These are phyloP conservation scores for Cyprinus carpio DNA, from an alignment of 2,113 vertebrate species.

Conservation along the genomic window DNA sequence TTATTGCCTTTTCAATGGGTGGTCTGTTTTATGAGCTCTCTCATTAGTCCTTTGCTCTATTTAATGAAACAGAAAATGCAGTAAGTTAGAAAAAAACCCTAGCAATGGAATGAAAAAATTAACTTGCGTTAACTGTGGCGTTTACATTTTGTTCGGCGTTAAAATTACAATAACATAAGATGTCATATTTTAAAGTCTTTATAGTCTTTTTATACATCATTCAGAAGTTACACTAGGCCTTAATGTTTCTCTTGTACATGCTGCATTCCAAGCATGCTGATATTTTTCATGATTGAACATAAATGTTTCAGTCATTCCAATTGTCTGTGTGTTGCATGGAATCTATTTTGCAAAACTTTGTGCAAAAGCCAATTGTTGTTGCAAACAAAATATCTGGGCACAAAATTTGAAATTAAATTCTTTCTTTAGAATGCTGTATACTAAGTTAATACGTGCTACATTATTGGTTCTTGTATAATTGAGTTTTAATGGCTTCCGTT, in stretches of 20 bases:
- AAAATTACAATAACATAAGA: neutral
- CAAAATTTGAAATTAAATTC: neutral
- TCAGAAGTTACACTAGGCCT: neutral
- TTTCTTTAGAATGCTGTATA: neutral
- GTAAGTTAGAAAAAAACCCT: neutral
- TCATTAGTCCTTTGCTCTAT: neutral
- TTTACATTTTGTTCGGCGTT: neutral
- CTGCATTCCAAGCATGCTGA: neutral
- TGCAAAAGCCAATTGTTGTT: too few relatives aligned
- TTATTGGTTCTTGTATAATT: neutral
- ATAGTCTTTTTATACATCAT: neutral
- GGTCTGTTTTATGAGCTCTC: neutral
- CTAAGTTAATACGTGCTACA: neutral
- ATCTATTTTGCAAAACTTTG: neutral
- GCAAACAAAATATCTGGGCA: too few relatives aligned
- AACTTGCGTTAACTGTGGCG: too few relatives aligned
- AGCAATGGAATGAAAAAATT: neutral
- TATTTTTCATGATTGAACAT: too few relatives aligned
- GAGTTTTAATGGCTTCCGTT: neutral
- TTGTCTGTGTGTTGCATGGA: neutral
- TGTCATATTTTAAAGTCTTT: neutral
- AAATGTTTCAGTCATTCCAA: too few relatives aligned
- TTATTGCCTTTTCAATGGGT: slow-evolving; percentile 10
- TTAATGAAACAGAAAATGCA: neutral
- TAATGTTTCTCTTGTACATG: neutral